Percentiles rank a stretch among this genome's conserved stretches.
phyloP scores from a whole-genome alignment of 1,140 invertebrate species.

The Glossosoma conforme region DNA sequence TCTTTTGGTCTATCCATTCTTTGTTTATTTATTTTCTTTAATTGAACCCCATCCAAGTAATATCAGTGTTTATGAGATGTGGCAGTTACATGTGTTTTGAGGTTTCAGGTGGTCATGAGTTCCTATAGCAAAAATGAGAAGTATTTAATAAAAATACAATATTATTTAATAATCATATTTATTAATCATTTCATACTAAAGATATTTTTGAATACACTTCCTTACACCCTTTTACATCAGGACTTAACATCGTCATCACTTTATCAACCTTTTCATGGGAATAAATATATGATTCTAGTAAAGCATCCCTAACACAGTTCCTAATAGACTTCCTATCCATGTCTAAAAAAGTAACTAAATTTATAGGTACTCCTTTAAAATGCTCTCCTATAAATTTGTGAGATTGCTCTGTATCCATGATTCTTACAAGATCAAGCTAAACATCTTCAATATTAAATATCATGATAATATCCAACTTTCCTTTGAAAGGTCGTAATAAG shows the following conservation, averaged over 20 bases:
- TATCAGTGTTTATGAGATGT: too few relatives aligned
- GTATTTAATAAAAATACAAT: not conserved
- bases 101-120: too few relatives aligned
- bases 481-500: too few relatives aligned
- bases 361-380: slow-evolving; percentile 32
- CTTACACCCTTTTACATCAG: slow-evolving; percentile 42
- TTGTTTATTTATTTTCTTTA: slow-evolving; percentile 2
- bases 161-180: not conserved
- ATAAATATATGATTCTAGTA: slow-evolving; percentile 28
- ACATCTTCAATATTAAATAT: slow-evolving; percentile 25
- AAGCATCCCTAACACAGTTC: slow-evolving; percentile 39
- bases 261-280: slow-evolving; percentile 33
- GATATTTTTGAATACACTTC: slow-evolving; percentile 41
- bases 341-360: slow-evolving; percentile 38
- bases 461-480: slow-evolving; percentile 25
- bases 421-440: slow-evolving; percentile 38
- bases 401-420: too few relatives aligned
- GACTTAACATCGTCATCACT: slow-evolving; percentile 40
- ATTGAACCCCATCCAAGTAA: too few relatives aligned
- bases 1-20: slow-evolving; percentile 28
- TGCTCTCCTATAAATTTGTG: slow-evolving; percentile 33
- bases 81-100: too few relatives aligned
- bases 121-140: not conserved
- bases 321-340: slow-evolving; percentile 35
- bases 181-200: slow-evolving; percentile 9